Evolutionary conservation across 2,888 invertebrate genomes (phyloP), one percentile per base, ranked within the genome.

Genomic region (Dicranocentrus wangi): DNA sequence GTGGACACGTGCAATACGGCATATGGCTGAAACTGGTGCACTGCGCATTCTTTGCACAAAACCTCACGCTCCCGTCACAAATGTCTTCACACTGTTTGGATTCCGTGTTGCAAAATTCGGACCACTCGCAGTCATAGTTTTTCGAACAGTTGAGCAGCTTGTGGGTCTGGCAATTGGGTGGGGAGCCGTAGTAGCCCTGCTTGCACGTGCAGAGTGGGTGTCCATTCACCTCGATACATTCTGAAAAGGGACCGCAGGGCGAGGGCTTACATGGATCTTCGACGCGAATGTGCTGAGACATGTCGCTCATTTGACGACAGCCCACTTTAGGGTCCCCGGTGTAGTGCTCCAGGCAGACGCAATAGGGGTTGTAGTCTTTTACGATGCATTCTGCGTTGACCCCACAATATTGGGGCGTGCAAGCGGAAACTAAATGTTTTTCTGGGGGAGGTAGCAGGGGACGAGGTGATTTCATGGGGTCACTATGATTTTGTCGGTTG

Each of bases 51-150:
- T 88, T 94, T 93, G 66, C 82, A 51, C 82, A 82, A 69, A 78
- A 78, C 32, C 65, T 90, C 88, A 87, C 95, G 95, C 89, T 94
- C 94, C 87, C 93, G 93, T 86, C 91, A 90, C 47, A 91, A 89
- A 86, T 92, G 92, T 21, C 92, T 91, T 86, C 90, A 90, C 87
- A 92, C 91, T 43, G 90, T 90, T 27, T 91, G 88, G 87, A 94
- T 94, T 87, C 93, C 93, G 0, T 91, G 90, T 87, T 91, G 93
- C 82, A 82, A 19, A 68, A 79, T 19, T 78, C 84, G 66, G 93
- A 93, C 82, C 91, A 91, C 87, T 91, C 90, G 87, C 94, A 94
- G 85, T 91, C 90, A 32, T 93, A 87, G 83, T 88, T 78, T 47
- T 87, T 39, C 87, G 87, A 21, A 88, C 89, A 83, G 88, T 72